Evolutionary conservation across 2,113 vertebrate species (phyloP), one percentile per base, ranked within the genome.

Genomic region (Muntiacus reevesi): DNA sequence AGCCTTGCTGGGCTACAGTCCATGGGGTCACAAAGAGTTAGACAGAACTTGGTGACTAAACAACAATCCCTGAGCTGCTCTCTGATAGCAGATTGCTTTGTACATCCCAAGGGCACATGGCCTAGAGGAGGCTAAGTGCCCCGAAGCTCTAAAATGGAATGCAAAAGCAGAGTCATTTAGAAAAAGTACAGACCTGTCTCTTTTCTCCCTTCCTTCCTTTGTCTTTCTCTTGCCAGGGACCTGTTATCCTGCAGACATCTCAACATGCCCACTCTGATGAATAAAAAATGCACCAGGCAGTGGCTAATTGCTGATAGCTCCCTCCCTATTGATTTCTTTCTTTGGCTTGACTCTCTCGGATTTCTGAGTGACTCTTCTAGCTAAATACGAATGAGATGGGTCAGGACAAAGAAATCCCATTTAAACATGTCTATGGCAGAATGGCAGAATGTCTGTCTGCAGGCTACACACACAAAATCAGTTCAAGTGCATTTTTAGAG

Each of bases 291-390:
- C 50, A 54, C 33, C 86, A 87, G 97, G 97, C 91, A 87, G 76
- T 94, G 50, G 60, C 82, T 98, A 85, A 98, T 97, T 90, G 43
- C 97, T 98, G 97, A 95, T 91, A 91, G 94, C 40, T 98, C 64
- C 84, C 59, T 96, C 50, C 84, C 79, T 88, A 95, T 97, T 98
- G 98, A 98, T 98, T 98, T 2, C 0, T 93, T 86, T 45, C 23
- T 98, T 98, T 97, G 87, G 74, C 74, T 52, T 4, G 54, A 86
- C 84, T 1, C 5, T 79, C 96, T 98, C 92, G 79, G 97, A 92
- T 98, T 97, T 82, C 83, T 54, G 60, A 96, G n/a, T 59, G 81
- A 97, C 95, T 55, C 87, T 97, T 85, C 87, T 88, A 90, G 84
- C 85, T 97, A 43, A 89, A 95, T 96, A 87, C 67, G 88, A 43